phyloP scores from a whole-genome alignment of 1,140 invertebrate species.

The Cotesia vestalis region DNA sequence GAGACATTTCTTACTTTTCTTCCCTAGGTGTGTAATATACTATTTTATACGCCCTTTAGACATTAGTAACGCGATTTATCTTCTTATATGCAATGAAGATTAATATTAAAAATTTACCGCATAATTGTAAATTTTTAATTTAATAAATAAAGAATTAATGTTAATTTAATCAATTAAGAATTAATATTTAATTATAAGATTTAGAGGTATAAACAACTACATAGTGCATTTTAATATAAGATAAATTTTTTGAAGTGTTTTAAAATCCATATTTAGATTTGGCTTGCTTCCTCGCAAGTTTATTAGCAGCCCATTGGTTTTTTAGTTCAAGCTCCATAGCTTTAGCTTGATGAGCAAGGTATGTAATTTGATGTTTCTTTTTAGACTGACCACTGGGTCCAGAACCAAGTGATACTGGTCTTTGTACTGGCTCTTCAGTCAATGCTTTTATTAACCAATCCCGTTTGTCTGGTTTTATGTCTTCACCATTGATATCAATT shows the following conservation, averaged over 20 bases:
- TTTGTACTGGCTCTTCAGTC: slow-evolving; percentile 75
- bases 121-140: too few relatives aligned
- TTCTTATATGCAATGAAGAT: too few relatives aligned
- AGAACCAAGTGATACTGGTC: slow-evolving; percentile 55
- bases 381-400: slow-evolving; percentile 60
- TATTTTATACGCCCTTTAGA: too few relatives aligned
- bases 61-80: too few relatives aligned
- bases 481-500: slow-evolving; percentile 85
- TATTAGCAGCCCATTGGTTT: slow-evolving; percentile 92
- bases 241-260: not conserved
- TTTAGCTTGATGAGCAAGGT: slow-evolving; percentile 93
- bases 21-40: too few relatives aligned
- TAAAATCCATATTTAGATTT: slow-evolving; percentile 91
- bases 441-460: slow-evolving; percentile 85
- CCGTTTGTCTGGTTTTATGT: slow-evolving; percentile 80
- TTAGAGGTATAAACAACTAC: too few relatives aligned
- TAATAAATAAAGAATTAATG: too few relatives aligned
- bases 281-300: slow-evolving; percentile 83
- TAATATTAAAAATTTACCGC: too few relatives aligned
- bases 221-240: too few relatives aligned
- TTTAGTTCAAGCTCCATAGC: slow-evolving; percentile 92
- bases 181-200: too few relatives aligned
- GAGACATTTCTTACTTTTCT: too few relatives aligned
- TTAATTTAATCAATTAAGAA: too few relatives aligned
- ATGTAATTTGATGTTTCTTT: slow-evolving; percentile 94